Percentiles rank a stretch among this genome's conserved stretches.
Conservation (phyloP, 2,797 vertebrate species). For the Xenopus petersii region DNA sequence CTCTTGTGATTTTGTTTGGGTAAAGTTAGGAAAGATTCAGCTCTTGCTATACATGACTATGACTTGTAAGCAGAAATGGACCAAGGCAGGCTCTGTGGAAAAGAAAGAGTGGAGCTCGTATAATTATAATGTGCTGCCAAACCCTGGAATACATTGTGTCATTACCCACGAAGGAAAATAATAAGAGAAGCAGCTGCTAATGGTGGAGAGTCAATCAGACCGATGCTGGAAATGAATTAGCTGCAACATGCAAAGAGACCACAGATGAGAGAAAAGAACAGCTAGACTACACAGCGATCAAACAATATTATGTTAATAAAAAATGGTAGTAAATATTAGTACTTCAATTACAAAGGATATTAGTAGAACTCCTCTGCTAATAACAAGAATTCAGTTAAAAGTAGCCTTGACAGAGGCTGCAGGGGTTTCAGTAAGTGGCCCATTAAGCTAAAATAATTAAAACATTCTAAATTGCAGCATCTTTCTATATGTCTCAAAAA, state of each 20-base stretch:
- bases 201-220: constrained; percentile 42
- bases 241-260: constrained; percentile 39
- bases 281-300: constrained; percentile 16
- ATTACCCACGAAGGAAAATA: constrained; percentile 35
- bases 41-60: constrained; percentile 26
- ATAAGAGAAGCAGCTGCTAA: constrained; percentile 44
- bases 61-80: constrained; percentile 24
- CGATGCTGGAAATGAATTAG: constrained; percentile 38
- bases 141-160: constrained; percentile 34
- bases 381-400: constrained; percentile 24
- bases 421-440: constrained; percentile 32
- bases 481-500: background rate
- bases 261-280: constrained; percentile 28
- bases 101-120: constrained; percentile 25
- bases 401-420: constrained; percentile 23
- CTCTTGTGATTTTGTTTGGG: background rate
- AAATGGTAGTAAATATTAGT: constrained; percentile 46
- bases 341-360: constrained; percentile 42
- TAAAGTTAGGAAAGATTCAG: constrained; percentile 15
- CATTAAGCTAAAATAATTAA: constrained; percentile 31
- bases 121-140: constrained; percentile 45
- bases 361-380: constrained; percentile 27
- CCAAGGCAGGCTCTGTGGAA: constrained; percentile 10
- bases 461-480: constrained; percentile 20
- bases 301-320: constrained; percentile 34